These are phyloP conservation scores for Hypanus sabinus DNA, from an alignment of 2,113 vertebrate genomes.

Conservation along the genomic window DNA sequence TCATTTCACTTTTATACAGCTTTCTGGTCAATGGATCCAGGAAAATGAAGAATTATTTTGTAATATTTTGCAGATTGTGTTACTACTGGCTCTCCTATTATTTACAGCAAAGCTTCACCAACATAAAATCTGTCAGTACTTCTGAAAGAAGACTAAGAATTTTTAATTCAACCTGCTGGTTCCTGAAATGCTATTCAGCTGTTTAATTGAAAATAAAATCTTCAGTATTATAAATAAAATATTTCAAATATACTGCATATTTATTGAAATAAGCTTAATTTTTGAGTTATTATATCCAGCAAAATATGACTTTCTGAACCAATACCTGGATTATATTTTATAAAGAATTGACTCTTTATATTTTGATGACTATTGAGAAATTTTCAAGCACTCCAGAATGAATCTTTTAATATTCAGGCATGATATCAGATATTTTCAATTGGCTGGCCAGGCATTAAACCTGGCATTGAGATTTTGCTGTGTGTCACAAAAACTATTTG, in stretches of 20 bases:
- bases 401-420: not conserved
- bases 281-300: not conserved
- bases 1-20: slow-evolving; percentile 1
- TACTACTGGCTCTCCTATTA: too few species aligned
- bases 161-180: not conserved
- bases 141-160: not conserved
- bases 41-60: not conserved
- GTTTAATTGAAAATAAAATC: not conserved
- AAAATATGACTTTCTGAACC: not conserved
- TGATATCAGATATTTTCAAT: not conserved
- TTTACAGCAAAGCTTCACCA: not conserved
- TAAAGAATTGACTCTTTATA: not conserved
- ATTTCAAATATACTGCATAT: not conserved
- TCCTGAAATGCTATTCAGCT: too few species aligned
- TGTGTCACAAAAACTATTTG: not conserved
- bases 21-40: not conserved
- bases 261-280: not conserved
- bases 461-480: not conserved
- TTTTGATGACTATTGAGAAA: not conserved
- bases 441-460: not conserved
- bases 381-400: not conserved
- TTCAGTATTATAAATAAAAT: not conserved
- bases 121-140: not conserved
- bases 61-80: not conserved
- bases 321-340: not conserved